Evolutionary conservation across 2,888 invertebrate genomes (phyloP).

Genomic region (Pomacea canaliculata): DNA sequence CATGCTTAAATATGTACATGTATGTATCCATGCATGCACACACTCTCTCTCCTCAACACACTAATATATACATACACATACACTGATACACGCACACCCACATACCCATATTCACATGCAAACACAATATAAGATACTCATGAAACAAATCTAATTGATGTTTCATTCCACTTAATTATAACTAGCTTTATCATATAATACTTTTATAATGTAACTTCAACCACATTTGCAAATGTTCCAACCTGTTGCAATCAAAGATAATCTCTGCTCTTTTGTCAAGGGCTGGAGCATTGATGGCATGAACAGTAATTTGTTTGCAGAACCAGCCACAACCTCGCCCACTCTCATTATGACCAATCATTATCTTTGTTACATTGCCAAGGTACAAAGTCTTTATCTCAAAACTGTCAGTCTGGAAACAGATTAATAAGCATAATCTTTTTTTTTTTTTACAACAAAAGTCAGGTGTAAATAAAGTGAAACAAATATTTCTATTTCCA

Average conservation of each 20-base stretch:
- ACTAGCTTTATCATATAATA: too few species aligned
- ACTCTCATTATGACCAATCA: conserved; percentile 51
- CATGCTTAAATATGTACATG: not conserved
- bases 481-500: not conserved
- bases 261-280: conserved; percentile 45
- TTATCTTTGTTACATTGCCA: conserved; percentile 49
- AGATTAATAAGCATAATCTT: not conserved
- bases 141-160: not conserved
- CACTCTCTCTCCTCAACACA: not conserved
- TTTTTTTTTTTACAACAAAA: not conserved
- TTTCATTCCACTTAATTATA: too few species aligned
- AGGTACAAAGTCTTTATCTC: conserved; percentile 51
- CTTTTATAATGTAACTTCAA: too few species aligned
- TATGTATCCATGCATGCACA: too few species aligned
- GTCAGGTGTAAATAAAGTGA: not conserved
- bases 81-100: not conserved
- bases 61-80: not conserved
- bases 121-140: too few species aligned
- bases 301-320: conserved; percentile 52
- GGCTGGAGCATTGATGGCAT: conserved; percentile 19
- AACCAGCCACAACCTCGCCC: conserved; percentile 60
- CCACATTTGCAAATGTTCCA: not conserved
- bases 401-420: conserved; percentile 52
- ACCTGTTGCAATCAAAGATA: conserved; percentile 59
- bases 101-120: not conserved